A percentile compares a stretch with the other conserved stretches of the same genome.
These are phyloP conservation scores for Melanaphis sacchari DNA, from an alignment of 1,140 invertebrate species.

Conservation along the genomic window DNA sequence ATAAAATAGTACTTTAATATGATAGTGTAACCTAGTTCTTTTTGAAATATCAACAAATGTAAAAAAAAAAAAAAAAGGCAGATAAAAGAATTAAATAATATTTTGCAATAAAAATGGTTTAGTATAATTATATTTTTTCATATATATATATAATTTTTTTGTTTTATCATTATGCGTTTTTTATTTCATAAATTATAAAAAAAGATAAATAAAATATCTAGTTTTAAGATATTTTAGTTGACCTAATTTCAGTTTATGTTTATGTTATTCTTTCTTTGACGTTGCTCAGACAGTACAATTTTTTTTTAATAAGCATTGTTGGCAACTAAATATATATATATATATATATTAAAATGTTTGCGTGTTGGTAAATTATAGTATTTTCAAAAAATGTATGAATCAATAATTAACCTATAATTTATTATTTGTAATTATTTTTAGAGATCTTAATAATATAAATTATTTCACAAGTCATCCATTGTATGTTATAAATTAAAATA, in stretches of 20 bases:
- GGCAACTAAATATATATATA: not conserved
- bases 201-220: conserved; percentile 11
- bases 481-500: not conserved
- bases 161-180: not conserved
- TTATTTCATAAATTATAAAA: not conserved
- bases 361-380: not conserved
- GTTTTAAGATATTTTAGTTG: conserved; percentile 14
- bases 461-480: not conserved
- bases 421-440: not conserved
- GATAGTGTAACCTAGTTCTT: not conserved
- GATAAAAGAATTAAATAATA: not conserved
- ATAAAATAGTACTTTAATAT: not conserved
- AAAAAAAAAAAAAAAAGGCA: not conserved
- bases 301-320: conserved; percentile 27
- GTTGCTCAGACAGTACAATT: conserved; percentile 28
- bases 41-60: not conserved
- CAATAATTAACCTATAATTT: not conserved
- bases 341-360: not conserved
- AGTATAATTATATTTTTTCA: conserved; percentile 15
- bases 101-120: not conserved
- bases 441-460: not conserved
- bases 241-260: not conserved
- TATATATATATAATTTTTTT: not conserved
- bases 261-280: not conserved
- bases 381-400: not conserved